Evolutionary conservation across 2,888 invertebrate genomes (phyloP).

Genomic region (Dromius quadrimaculatus): DNA sequence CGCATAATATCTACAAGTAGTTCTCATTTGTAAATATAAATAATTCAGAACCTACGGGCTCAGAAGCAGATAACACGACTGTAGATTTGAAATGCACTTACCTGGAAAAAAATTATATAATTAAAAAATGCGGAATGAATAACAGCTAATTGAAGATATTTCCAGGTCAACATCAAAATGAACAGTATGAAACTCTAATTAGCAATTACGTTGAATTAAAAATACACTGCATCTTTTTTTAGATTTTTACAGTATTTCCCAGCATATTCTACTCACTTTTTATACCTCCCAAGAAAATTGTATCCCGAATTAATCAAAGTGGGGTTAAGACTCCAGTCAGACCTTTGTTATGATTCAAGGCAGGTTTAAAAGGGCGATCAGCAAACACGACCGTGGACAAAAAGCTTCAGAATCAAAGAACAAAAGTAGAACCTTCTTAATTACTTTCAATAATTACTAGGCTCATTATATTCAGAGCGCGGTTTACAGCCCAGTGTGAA

Average conservation of each 20-base stretch:
- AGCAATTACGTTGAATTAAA: background rate
- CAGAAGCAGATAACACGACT: too few species aligned
- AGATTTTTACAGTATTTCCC: too few species aligned
- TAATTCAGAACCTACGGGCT: too few species aligned
- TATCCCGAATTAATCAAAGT: conserved; percentile 10
- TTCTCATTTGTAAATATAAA: too few species aligned
- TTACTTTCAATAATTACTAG: conserved; percentile 34
- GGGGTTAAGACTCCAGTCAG: conserved; percentile 12
- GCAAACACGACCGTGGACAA: conserved; percentile 4
- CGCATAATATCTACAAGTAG: too few species aligned
- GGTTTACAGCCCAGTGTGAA: conserved; percentile 35
- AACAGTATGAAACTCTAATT: too few species aligned
- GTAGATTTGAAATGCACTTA: too few species aligned
- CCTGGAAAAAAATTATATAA: too few species aligned
- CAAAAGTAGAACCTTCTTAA: conserved; percentile 33
- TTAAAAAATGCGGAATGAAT: too few species aligned
- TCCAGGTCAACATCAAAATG: too few species aligned
- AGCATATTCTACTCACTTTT: too few species aligned
- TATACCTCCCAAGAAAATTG: background rate
- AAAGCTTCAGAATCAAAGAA: conserved; percentile 23
- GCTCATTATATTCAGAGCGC: conserved; percentile 37
- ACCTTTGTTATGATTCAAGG: conserved; percentile 22
- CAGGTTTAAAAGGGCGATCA: conserved; percentile 1
- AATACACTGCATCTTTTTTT: background rate
- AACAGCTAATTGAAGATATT: too few species aligned